Base-by-base conservation (phyloP, 2,888 invertebrate species). In the Azorinus chamasolen region DNA sequence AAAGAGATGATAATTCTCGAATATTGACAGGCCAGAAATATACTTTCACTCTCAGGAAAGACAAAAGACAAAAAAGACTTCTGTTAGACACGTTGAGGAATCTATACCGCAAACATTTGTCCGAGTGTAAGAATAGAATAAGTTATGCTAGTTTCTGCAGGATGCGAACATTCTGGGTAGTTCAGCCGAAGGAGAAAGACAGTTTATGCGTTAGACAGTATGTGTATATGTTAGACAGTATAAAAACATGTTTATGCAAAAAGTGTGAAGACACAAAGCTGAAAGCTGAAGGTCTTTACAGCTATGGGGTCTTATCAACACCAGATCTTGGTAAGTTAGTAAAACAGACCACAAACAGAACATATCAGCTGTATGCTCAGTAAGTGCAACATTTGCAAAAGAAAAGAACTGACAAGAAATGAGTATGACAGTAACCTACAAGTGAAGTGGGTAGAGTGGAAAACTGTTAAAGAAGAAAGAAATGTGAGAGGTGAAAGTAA, bases 41-140 rank as follows among this genome's bases (percentile, higher is more conserved):
- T 83, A 55, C 58, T 51, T 54, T n/a, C 62, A 70, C 10, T 76
- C 75, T 66, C 18, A 45, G 22, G 18, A 12, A 8, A 45, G 12
- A 14, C 79, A 79, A 58, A 64, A 73, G 37, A 72, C 76, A 45
- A 59, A 65, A 12, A 72, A 73, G 53, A 73, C 79, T 59, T 79
- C 69, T 45, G 72, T 73, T 6, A 76, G 70, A 37, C 77, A 5
- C 59, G 69, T 48, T 14, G 55, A 41, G 74, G 58, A 41, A 70
- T 62, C 41, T 20, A 62, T 8, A 14, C n/a, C n/a, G 69, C 65
- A 43, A 43, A 61, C 18, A 27, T 27, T 14, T 76, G 76, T 5
- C 46, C 76, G 24, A 51, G 39, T 12, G 25, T 18, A 14, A 25
- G 57, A 22, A 16, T 25, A 20, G 59, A n/a, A 48, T 82, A 62